A percentile compares a stretch with the other conserved stretches of the same genome.
phyloP scores from a whole-genome alignment of 1,140 invertebrate genomes.

The Drosophila bocqueti region DNA sequence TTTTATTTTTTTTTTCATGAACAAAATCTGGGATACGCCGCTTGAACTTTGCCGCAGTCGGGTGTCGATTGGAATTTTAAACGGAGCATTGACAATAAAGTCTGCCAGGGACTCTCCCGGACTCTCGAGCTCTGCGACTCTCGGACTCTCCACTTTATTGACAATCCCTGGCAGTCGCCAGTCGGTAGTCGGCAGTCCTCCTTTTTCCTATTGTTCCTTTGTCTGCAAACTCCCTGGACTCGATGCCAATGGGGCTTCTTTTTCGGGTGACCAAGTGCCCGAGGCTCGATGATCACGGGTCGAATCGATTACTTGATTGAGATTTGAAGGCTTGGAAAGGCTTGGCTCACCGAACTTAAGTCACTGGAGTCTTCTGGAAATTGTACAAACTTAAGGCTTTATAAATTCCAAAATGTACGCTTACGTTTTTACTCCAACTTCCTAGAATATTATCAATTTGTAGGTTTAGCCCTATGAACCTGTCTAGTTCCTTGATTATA shows the following conservation, averaged over 20 bases:
- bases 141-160: conserved; percentile 5
- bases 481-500: conserved; percentile 2
- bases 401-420: neutral
- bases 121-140: neutral
- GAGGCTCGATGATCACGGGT: neutral
- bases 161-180: conserved; percentile 15
- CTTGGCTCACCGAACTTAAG: neutral
- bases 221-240: conserved; percentile 13
- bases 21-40: conserved; percentile 27
- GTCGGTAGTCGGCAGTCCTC: neutral
- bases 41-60: conserved; percentile 68
- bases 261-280: neutral
- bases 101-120: conserved; percentile 1
- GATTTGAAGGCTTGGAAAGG: neutral
- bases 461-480: neutral
- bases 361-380: neutral
- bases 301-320: conserved; percentile 22
- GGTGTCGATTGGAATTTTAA: conserved; percentile 85
- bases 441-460: neutral
- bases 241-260: neutral
- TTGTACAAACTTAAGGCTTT: neutral
- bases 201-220: conserved; percentile 41
- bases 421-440: neutral
- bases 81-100: conserved; percentile 75
- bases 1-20: neutral